Evolutionary conservation across 2,797 vertebrate species (phyloP), one percentile per base, ranked within the genome.

Genomic region (Novumbra hubbsi): DNA sequence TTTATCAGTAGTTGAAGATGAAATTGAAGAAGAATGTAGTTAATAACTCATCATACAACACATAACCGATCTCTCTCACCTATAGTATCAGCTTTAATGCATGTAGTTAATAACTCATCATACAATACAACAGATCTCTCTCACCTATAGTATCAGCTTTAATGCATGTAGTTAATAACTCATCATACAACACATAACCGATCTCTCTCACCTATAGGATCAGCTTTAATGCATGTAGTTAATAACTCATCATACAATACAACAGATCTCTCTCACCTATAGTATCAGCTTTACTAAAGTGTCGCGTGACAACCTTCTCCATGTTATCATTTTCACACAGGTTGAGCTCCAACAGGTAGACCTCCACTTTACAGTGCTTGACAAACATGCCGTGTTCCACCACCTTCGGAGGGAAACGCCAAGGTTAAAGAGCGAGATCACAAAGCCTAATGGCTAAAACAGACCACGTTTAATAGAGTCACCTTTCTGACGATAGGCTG

Each of bases 361-460:
- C 97, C 80, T 99, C 98, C 73, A 99, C 98, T 84, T 99, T 98
- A 85, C 96, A 99, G 88, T 99, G 96, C 89, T 99, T 99, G 69
- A 98, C 97, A 93, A 99, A 99, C 84, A 99, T 93, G 76, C 98
- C 98, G 19, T 98, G 96, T 83, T 99, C 98, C 78, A 99, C 96
- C 67, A 99, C 98, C 98, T 99, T 78, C 0, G 70, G 82, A 78
- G 14, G 64, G 77, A 73, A 78, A 14, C 65, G 12, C 55, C 7
- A n/a, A 30, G 4, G 50, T 21, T 16, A 57, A 19, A 71, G 12
- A 38, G 28, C 21, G 14, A 19, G 28, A 60, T 8, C 28, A 45
- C 1, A 21, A 50, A 48, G 62, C 5, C 12, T 28, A 16, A 60
- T 14, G 15, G 6, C 7, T 32, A 32, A 24, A 60, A 60, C 19